Evolutionary conservation across 1,140 invertebrate species (phyloP).

Genomic region (Agrypnia vestita): DNA sequence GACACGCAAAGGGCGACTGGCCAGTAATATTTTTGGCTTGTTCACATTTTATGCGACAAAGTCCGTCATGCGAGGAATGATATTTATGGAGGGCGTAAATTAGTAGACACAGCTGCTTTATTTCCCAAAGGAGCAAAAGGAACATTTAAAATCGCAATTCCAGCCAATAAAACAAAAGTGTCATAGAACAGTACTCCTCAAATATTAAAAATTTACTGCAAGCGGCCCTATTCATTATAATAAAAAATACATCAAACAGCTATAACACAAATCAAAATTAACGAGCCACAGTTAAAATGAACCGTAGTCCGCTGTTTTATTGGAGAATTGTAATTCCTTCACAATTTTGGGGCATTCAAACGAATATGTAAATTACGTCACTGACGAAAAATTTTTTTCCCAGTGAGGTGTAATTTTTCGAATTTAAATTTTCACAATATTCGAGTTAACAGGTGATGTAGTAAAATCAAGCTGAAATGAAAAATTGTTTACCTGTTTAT

Average conservation of each 20-base stretch:
- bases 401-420: background rate
- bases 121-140: conserved; percentile 31
- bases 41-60: background rate
- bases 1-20: too few relatives aligned
- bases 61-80: background rate
- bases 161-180: conserved; percentile 26
- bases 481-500: background rate
- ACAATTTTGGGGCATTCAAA: background rate
- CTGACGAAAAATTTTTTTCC: background rate
- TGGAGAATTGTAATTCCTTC: background rate
- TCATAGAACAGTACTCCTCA: background rate
- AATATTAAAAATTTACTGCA: conserved; percentile 32
- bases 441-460: background rate
- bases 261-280: too few relatives aligned
- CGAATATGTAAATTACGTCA: background rate
- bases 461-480: too few relatives aligned
- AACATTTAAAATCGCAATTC: conserved; percentile 28
- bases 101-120: conserved; percentile 27
- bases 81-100: conserved; percentile 22
- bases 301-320: background rate
- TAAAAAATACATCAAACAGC: background rate
- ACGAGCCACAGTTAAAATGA: background rate
- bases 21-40: too few relatives aligned
- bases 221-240: background rate
- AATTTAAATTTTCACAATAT: background rate